phyloP scores from a whole-genome alignment of 1,140 invertebrate genomes.

The Drosophila sucinea region DNA sequence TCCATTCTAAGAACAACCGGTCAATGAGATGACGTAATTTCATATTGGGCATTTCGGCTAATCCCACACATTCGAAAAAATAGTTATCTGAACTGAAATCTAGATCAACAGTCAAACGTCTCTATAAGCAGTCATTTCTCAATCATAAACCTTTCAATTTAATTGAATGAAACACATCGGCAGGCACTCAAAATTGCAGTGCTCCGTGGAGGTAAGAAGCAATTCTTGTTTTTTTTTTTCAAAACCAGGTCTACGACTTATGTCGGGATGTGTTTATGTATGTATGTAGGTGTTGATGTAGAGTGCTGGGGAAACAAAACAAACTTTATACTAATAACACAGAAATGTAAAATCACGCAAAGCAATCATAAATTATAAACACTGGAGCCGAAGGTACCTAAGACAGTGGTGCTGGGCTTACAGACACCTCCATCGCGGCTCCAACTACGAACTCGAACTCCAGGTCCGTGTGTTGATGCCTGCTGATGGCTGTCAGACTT shows the following conservation, averaged over 20 bases:
- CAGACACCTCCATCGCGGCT: slow-evolving; percentile 4
- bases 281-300: slow-evolving; percentile 18
- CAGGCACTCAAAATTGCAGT: slow-evolving; percentile 19
- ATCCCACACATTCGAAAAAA: slow-evolving; percentile 7
- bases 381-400: slow-evolving; percentile 37
- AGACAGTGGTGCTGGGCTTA: slow-evolving; percentile 19
- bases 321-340: slow-evolving; percentile 66
- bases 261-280: slow-evolving; percentile 3
- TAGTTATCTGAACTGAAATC: slow-evolving; percentile 9
- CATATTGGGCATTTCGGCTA: background rate
- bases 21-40: background rate
- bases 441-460: background rate
- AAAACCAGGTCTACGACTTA: slow-evolving; percentile 14
- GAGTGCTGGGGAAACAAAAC: slow-evolving; percentile 29
- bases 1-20: slow-evolving; percentile 35
- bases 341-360: slow-evolving; percentile 69
- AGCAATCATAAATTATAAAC: slow-evolving; percentile 68
- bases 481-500: slow-evolving; percentile 20
- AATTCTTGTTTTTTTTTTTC: slow-evolving; percentile 3
- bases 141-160: slow-evolving; percentile 16
- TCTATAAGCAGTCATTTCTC: slow-evolving; percentile 2
- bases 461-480: slow-evolving; percentile 17
- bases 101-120: slow-evolving; percentile 25
- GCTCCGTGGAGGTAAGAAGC: slow-evolving; percentile 38
- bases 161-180: slow-evolving; percentile 15